These are phyloP conservation scores for Heliothis subflexa DNA, from an alignment of 1,140 invertebrate species.

Conservation along the genomic window DNA sequence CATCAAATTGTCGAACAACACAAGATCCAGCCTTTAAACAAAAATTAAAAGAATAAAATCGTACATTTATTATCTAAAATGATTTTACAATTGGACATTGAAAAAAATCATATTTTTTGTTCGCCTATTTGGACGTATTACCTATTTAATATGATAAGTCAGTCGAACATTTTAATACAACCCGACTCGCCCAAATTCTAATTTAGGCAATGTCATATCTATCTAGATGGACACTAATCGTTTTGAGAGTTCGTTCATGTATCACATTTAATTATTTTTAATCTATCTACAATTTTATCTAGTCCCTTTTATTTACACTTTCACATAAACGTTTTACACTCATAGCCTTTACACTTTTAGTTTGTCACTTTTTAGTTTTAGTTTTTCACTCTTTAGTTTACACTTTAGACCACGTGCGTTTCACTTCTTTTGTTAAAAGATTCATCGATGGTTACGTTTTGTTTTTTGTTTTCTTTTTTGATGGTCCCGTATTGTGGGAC, in stretches of 20 bases:
- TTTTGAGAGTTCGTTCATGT: slow-evolving; percentile 63
- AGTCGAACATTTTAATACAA: slow-evolving; percentile 74
- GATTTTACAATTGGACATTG: slow-evolving; percentile 60
- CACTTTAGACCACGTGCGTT: slow-evolving; percentile 79
- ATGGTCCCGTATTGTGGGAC: slow-evolving; percentile 85
- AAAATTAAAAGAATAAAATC: slow-evolving; percentile 40
- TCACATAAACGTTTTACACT: slow-evolving; percentile 46
- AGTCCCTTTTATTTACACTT: slow-evolving; percentile 65
- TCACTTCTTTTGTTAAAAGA: slow-evolving; percentile 79
- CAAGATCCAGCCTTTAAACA: slow-evolving; percentile 45
- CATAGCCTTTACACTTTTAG: slow-evolving; percentile 40
- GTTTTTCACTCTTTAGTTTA: slow-evolving; percentile 24
- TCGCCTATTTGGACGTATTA: slow-evolving; percentile 69
- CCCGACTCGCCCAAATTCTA: slow-evolving; percentile 56
- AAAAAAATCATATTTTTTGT: slow-evolving; percentile 56
- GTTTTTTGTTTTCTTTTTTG: slow-evolving; percentile 83
- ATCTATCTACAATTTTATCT: slow-evolving; percentile 81
- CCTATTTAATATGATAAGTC: slow-evolving; percentile 72
- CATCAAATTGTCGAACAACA: slow-evolving; percentile 44
- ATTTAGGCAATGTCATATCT: slow-evolving; percentile 53
- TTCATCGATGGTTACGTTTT: slow-evolving; percentile 82
- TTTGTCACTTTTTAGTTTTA: slow-evolving; percentile 33
- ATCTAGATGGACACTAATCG: slow-evolving; percentile 66
- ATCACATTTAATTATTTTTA: slow-evolving; percentile 83
- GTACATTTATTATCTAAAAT: slow-evolving; percentile 47